Evolutionary conservation across 2,888 invertebrate genomes (phyloP).

Genomic region (Tuta absoluta): DNA sequence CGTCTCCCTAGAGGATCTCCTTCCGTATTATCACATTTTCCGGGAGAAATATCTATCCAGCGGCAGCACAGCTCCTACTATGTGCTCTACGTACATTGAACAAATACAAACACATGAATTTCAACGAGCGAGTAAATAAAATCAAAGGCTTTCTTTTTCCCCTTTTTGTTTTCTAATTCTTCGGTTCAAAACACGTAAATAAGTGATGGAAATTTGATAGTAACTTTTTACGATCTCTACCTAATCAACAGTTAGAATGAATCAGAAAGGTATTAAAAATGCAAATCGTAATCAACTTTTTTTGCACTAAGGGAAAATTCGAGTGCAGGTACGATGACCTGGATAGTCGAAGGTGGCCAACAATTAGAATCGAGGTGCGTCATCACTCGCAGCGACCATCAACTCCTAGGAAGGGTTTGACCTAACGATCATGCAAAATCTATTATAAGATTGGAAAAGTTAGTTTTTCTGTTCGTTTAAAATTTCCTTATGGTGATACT

Average conservation of each 20-base stretch:
- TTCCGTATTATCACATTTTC: slow-evolving; percentile 52
- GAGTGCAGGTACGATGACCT: slow-evolving; percentile 75
- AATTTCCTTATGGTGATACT: too few relatives aligned
- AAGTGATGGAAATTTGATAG: slow-evolving; percentile 58
- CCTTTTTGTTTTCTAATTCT: slow-evolving; percentile 40
- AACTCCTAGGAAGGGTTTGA: background rate
- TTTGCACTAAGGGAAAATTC: slow-evolving; percentile 58
- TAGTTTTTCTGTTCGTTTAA: too few relatives aligned
- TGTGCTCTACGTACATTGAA: background rate
- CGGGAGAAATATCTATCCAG: slow-evolving; percentile 34
- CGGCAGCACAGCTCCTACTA: background rate
- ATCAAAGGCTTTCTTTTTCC: background rate
- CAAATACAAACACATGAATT: too few relatives aligned
- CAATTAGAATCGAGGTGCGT: slow-evolving; percentile 71
- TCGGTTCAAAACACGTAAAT: slow-evolving; percentile 41
- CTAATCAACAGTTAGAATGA: slow-evolving; percentile 57
- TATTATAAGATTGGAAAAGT: too few relatives aligned
- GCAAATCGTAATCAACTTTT: slow-evolving; percentile 55
- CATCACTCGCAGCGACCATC: slow-evolving; percentile 31
- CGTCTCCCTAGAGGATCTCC: slow-evolving; percentile 46
- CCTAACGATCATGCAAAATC: background rate
- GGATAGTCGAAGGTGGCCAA: slow-evolving; percentile 70
- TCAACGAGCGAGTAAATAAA: background rate
- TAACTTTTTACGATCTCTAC: slow-evolving; percentile 64
- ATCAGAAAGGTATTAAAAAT: slow-evolving; percentile 62